Conservation (phyloP, 2,113 vertebrate genomes). For the Clarias gariepinus region DNA sequence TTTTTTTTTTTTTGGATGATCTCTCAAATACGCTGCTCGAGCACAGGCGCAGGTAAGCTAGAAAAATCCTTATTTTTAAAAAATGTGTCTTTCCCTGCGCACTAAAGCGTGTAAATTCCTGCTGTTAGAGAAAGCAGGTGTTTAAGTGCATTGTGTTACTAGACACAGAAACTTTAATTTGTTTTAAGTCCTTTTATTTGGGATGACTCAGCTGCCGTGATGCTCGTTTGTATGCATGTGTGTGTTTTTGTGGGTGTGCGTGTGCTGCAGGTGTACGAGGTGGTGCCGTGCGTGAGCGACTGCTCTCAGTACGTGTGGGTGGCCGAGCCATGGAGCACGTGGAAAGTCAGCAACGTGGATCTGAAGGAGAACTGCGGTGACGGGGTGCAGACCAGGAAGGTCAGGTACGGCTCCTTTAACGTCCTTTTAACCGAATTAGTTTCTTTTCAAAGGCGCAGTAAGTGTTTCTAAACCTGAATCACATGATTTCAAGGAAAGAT, state of each 20-base stretch:
- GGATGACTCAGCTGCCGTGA: not conserved
- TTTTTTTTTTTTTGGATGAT: not conserved
- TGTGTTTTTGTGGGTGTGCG: constrained; percentile 4
- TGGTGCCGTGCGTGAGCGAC: constrained; percentile 94
- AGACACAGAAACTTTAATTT: not conserved
- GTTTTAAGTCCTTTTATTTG: not conserved
- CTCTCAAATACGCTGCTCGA: constrained; percentile 41
- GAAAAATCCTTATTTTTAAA: constrained; percentile 23
- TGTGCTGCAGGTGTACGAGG: constrained; percentile 88
- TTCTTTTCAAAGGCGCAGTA: not conserved
- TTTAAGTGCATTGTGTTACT: not conserved
- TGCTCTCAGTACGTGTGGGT: constrained; percentile 93
- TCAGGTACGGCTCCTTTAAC: constrained; percentile 77
- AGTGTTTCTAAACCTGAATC: not conserved
- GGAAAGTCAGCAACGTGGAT: constrained; percentile 94
- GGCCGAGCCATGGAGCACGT: constrained; percentile 92
- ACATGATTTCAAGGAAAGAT: not conserved
- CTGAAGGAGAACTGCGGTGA: constrained; percentile 92
- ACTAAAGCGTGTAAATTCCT: not conserved
- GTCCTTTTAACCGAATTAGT: not conserved
- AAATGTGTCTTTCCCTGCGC: constrained; percentile 13
- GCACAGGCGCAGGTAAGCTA: constrained; percentile 77
- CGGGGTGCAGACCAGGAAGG: constrained; percentile 94
- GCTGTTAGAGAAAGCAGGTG: not conserved
- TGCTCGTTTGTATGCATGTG: not conserved